phyloP scores from a whole-genome alignment of 2,113 vertebrate genomes.

The Ursus arctos region DNA sequence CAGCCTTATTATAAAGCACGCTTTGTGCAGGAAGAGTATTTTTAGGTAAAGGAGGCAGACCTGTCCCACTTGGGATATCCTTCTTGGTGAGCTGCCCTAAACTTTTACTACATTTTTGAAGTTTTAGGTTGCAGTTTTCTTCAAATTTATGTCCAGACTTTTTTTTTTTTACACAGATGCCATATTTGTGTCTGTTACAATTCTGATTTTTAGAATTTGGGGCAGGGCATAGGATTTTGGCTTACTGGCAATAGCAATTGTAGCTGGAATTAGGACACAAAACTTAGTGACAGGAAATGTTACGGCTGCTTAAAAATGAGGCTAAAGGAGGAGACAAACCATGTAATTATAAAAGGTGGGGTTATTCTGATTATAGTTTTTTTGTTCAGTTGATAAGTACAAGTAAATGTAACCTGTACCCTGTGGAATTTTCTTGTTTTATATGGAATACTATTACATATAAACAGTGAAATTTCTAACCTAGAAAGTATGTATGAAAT shows the following conservation, averaged over 20 bases:
- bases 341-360: background rate
- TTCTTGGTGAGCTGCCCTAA: background rate
- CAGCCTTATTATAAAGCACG: background rate
- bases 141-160: background rate
- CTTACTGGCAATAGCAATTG: background rate
- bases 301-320: background rate
- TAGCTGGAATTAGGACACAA: background rate
- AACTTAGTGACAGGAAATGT: background rate
- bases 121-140: background rate
- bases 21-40: background rate
- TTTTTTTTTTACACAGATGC: background rate
- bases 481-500: background rate
- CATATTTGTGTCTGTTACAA: background rate
- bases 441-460: background rate
- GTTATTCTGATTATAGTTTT: background rate
- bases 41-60: background rate
- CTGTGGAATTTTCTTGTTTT: background rate
- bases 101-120: conserved; percentile 4
- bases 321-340: background rate
- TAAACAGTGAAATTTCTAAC: background rate
- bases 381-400: background rate
- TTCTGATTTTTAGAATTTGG: conserved; percentile 20
- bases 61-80: background rate
- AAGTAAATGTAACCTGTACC: background rate
- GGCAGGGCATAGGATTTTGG: background rate